phyloP scores from a whole-genome alignment of 2,797 vertebrate genomes.

The Coregonus ussuriensis region DNA sequence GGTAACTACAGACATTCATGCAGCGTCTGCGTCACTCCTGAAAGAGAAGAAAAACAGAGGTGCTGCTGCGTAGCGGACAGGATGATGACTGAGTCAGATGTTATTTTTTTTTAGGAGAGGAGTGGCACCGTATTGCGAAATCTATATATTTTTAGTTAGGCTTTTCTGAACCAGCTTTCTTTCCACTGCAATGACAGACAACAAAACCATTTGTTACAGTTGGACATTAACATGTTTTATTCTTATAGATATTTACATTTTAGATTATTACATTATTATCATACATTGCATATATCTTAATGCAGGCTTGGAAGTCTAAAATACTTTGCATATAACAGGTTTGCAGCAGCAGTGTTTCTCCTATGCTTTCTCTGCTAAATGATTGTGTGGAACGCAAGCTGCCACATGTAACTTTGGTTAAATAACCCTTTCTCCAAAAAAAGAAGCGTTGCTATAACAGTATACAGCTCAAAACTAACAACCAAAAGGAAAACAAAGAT shows the following conservation, averaged over 20 bases:
- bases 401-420: constrained; percentile 76
- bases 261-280: constrained; percentile 61
- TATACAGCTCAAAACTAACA: constrained; percentile 27
- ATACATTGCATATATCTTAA: constrained; percentile 59
- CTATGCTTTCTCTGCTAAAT: constrained; percentile 52
- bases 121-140: too few relatives aligned
- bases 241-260: constrained; percentile 68
- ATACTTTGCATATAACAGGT: constrained; percentile 70
- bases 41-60: not conserved
- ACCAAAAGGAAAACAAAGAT: constrained; percentile 3
- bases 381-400: constrained; percentile 80
- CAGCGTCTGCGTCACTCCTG: too few relatives aligned
- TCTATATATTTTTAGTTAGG: not conserved
- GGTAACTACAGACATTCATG: too few relatives aligned
- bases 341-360: constrained; percentile 56
- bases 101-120: not conserved
- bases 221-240: constrained; percentile 61
- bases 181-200: not conserved
- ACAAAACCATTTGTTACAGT: constrained; percentile 9
- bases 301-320: constrained; percentile 55
- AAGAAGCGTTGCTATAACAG: constrained; percentile 59
- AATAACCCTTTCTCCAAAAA: constrained; percentile 40
- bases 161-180: not conserved
- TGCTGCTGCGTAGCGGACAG: not conserved
- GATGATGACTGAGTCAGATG: not conserved